Conservation (phyloP, 2,113 vertebrate genomes). For the Sinosuthora webbiana region DNA sequence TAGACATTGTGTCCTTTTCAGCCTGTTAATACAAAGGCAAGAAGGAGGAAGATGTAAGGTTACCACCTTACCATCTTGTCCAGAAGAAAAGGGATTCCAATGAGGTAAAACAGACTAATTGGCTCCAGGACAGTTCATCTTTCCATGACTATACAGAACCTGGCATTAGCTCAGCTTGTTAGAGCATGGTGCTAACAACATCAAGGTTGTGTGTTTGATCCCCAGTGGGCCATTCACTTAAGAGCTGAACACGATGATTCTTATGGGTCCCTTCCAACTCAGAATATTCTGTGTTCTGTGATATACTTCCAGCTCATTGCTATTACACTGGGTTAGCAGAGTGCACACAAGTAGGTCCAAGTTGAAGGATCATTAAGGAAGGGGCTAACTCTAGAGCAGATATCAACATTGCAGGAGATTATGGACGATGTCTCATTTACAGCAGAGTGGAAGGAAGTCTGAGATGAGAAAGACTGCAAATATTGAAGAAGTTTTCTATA, state of each 20-base stretch:
- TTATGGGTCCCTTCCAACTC: neutral
- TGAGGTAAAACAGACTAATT: neutral
- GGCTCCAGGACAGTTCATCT: neutral
- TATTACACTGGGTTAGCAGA: neutral
- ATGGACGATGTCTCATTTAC: neutral
- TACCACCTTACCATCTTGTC: neutral
- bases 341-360: neutral
- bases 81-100: neutral
- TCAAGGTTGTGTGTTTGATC: neutral
- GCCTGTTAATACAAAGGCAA: neutral
- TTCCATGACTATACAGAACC: neutral
- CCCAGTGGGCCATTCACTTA: neutral
- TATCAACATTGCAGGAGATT: neutral
- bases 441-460: neutral
- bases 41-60: neutral
- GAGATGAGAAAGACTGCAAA: neutral
- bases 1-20: neutral
- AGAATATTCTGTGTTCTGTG: neutral
- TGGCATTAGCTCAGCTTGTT: fast-evolving
- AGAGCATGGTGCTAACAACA: neutral
- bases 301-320: neutral
- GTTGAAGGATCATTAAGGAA: neutral
- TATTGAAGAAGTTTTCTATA: neutral
- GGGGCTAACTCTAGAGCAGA: neutral
- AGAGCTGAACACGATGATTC: fast-evolving